Conservation (phyloP, 1,140 invertebrate species). For the Drosophila miranda region DNA sequence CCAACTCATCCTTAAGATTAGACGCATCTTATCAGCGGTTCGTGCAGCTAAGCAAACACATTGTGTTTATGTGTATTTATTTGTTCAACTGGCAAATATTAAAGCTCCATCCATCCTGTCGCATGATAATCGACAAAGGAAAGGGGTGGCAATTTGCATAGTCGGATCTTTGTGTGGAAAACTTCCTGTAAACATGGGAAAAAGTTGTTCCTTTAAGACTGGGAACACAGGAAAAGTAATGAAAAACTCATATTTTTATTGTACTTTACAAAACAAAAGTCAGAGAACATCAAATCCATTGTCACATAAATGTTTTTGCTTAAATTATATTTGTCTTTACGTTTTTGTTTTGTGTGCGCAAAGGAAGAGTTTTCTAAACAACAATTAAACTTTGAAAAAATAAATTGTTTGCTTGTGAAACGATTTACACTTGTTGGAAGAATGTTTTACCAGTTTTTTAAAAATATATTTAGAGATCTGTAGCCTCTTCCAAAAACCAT, state of each 20-base stretch:
- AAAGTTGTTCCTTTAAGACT: slow-evolving; percentile 2
- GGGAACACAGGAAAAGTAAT: slow-evolving; percentile 3
- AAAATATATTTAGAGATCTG: too few species aligned
- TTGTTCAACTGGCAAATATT: slow-evolving; percentile 36
- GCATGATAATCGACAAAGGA: slow-evolving; percentile 14
- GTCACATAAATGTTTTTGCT: slow-evolving; percentile 12
- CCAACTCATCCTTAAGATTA: neutral
- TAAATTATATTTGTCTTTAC: slow-evolving; percentile 7
- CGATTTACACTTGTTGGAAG: too few species aligned
- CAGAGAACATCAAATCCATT: slow-evolving; percentile 8
- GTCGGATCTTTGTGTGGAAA: neutral
- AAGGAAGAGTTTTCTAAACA: slow-evolving; percentile 17
- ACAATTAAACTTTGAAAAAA: slow-evolving; percentile 50
- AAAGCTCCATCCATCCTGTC: neutral
- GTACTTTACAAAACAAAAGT: neutral
- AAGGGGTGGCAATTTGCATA: slow-evolving; percentile 1
- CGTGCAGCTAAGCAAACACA: slow-evolving; percentile 57
- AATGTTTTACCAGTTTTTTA: too few species aligned
- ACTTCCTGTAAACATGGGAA: neutral
- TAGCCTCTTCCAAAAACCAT: slow-evolving; percentile 2
- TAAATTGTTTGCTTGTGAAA: slow-evolving; percentile 34
- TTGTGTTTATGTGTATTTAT: slow-evolving; percentile 4
- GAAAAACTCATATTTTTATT: slow-evolving; percentile 25
- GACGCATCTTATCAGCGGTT: slow-evolving; percentile 44
- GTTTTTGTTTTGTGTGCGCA: neutral